Conservation (phyloP, 2,888 invertebrate genomes). For the Scrobipalpa atriplicella region DNA sequence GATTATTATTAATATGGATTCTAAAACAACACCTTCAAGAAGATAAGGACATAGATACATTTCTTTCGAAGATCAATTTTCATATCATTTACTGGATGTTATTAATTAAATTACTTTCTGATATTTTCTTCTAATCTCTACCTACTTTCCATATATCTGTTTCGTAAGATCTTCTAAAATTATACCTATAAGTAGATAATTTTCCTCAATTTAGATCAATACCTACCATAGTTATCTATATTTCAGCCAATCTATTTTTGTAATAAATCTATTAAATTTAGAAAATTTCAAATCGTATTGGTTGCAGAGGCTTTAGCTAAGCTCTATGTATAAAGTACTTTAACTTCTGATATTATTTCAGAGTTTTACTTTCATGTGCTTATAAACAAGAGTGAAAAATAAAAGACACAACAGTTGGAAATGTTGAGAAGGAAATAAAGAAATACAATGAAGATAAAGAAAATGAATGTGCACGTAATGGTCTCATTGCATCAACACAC, state of each 20-base stretch:
- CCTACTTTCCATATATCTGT: neutral
- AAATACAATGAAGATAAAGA: slow-evolving; percentile 50
- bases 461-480: slow-evolving; percentile 60
- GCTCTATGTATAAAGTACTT: slow-evolving; percentile 44
- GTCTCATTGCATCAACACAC: slow-evolving; percentile 64
- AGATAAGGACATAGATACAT: neutral
- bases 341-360: slow-evolving; percentile 43
- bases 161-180: neutral
- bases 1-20: neutral
- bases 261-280: slow-evolving; percentile 36
- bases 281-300: slow-evolving; percentile 44
- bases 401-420: slow-evolving; percentile 53
- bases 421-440: slow-evolving; percentile 47
- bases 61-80: neutral
- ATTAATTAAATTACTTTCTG: neutral
- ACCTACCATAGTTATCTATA: slow-evolving; percentile 38
- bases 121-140: neutral
- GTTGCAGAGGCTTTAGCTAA: slow-evolving; percentile 74
- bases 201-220: slow-evolving; percentile 79
- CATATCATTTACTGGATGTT: neutral
- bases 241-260: slow-evolving; percentile 35
- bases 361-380: slow-evolving; percentile 79
- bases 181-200: slow-evolving; percentile 31
- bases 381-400: slow-evolving; percentile 74
- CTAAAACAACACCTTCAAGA: slow-evolving; percentile 9